Evolutionary conservation across 2,113 vertebrate genomes (phyloP).

Genomic region (Mormyrus lacerda): DNA sequence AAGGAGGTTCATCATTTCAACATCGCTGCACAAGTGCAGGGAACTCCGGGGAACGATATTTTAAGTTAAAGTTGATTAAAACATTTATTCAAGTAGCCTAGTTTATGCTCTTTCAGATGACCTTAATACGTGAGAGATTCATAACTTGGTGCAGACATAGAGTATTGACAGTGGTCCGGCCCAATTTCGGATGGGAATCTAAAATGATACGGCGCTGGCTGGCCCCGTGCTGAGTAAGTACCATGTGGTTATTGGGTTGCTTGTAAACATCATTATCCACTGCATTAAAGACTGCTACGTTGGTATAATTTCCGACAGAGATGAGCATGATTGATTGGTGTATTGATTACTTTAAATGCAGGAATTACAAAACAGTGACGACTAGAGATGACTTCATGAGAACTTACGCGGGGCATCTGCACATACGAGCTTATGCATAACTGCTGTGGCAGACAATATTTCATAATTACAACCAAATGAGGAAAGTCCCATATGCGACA

Average conservation of each 20-base stretch:
- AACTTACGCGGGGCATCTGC: neutral
- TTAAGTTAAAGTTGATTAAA: neutral
- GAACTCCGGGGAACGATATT: neutral
- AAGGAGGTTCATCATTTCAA: neutral
- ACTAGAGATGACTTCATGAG: constrained; percentile 33
- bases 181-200: constrained; percentile 9
- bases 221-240: constrained; percentile 54
- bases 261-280: constrained; percentile 52
- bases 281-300: constrained; percentile 61
- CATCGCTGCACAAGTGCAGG: neutral
- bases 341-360: constrained; percentile 55
- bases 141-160: neutral
- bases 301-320: constrained; percentile 55
- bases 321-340: constrained; percentile 57
- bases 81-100: neutral
- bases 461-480: neutral
- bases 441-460: constrained; percentile 6
- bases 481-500: neutral
- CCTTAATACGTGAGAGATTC: neutral
- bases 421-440: constrained; percentile 2
- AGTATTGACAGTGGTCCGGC: neutral
- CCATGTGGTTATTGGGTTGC: constrained; percentile 43
- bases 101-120: neutral
- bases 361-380: constrained; percentile 47
- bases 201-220: constrained; percentile 29